Conservation (phyloP, 1,140 invertebrate genomes). For the Drosophila santomea region DNA sequence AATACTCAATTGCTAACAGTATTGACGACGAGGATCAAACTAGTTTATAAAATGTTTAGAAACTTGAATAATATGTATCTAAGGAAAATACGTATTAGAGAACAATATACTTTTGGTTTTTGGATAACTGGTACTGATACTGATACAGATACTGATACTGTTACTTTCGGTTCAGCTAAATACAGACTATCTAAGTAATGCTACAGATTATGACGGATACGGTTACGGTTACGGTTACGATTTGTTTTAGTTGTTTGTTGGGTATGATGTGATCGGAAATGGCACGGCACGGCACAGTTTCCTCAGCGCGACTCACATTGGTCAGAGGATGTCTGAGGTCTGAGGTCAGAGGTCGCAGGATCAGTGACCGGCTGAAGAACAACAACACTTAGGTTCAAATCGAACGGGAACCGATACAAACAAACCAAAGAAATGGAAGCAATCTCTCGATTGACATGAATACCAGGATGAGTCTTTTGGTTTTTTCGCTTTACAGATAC, state of each 20-base stretch:
- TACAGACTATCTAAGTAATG: constrained; percentile 57
- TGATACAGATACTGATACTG: background rate
- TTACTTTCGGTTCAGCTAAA: constrained; percentile 46
- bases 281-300: constrained; percentile 32
- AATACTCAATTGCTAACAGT: constrained; percentile 40
- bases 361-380: constrained; percentile 57
- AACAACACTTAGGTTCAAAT: constrained; percentile 75
- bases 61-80: constrained; percentile 43
- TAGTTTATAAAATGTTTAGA: constrained; percentile 49
- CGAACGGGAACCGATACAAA: constrained; percentile 75
- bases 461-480: constrained; percentile 33
- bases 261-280: constrained; percentile 50
- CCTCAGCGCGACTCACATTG: constrained; percentile 20
- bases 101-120: constrained; percentile 24
- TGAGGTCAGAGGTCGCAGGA: constrained; percentile 13
- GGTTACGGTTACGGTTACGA: constrained; percentile 37
- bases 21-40: constrained; percentile 49
- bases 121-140: constrained; percentile 5
- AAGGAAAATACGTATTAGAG: constrained; percentile 40
- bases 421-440: constrained; percentile 39
- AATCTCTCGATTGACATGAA: constrained; percentile 34
- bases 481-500: constrained; percentile 34
- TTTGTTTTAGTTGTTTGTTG: constrained; percentile 43
- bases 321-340: constrained; percentile 19
- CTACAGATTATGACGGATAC: constrained; percentile 46